These are phyloP conservation scores for Aphis gossypii DNA, from an alignment of 1,140 invertebrate species.

Conservation along the genomic window DNA sequence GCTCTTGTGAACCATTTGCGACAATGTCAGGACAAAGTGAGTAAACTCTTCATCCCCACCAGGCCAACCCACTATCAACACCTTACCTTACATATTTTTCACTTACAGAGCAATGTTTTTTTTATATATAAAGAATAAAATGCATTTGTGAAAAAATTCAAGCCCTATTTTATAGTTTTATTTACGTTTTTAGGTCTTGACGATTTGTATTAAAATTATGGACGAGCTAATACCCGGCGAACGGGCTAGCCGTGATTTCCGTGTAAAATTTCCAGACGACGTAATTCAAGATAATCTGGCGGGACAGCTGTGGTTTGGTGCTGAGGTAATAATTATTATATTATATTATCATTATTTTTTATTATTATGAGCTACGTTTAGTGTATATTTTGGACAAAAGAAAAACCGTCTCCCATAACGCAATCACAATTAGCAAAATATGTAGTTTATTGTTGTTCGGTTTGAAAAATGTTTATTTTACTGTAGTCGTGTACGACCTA, in stretches of 20 bases:
- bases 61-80: neutral
- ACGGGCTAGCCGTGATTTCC: slow-evolving; percentile 89
- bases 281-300: slow-evolving; percentile 97
- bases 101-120: neutral
- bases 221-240: slow-evolving; percentile 90
- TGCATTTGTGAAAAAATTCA: neutral
- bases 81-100: neutral
- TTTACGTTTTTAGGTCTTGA: slow-evolving; percentile 74
- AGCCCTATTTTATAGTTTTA: neutral
- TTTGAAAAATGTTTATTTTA: neutral
- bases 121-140: neutral
- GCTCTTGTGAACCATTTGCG: slow-evolving; percentile 91
- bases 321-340: slow-evolving; percentile 77
- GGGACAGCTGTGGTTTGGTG: slow-evolving; percentile 99
- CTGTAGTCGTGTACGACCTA: neutral
- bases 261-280: slow-evolving; percentile 99
- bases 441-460: neutral
- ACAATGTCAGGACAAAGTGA: slow-evolving; percentile 79
- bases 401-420: neutral
- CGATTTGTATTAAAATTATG: slow-evolving; percentile 94
- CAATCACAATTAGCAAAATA: neutral
- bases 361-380: neutral
- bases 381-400: neutral
- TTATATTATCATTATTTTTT: slow-evolving; percentile 23
- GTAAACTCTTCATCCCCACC: neutral